phyloP scores from a whole-genome alignment of 2,888 invertebrate genomes.

The Acanthacorydalis orientalis region DNA sequence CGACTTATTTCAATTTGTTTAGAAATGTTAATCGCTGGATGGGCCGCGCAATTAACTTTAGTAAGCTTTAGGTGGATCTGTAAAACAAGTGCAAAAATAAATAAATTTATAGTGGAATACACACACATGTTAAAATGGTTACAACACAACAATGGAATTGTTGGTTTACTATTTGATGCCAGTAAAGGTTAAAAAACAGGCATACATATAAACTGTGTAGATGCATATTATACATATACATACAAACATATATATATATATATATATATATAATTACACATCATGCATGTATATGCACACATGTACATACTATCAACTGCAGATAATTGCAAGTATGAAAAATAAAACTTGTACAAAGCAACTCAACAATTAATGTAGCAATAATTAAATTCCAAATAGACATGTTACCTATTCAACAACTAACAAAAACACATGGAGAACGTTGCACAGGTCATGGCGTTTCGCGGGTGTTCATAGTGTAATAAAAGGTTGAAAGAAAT shows the following conservation, averaged over 20 bases:
- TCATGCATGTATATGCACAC: too few relatives aligned
- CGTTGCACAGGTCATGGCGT: constrained; percentile 1
- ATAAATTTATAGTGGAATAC: too few relatives aligned
- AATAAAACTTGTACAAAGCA: not conserved
- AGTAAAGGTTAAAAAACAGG: too few relatives aligned
- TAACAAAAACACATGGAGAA: constrained; percentile 4
- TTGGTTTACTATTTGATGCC: too few relatives aligned
- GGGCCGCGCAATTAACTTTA: constrained; percentile 9
- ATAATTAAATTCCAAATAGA: not conserved
- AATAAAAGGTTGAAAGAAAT: too few relatives aligned
- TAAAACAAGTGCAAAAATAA: not conserved
- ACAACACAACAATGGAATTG: too few relatives aligned
- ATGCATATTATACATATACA: too few relatives aligned
- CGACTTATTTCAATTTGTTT: not conserved
- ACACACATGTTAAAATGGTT: too few relatives aligned
- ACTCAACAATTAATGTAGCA: not conserved
- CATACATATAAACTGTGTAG: too few relatives aligned
- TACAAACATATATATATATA: too few relatives aligned
- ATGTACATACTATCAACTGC: not conserved
- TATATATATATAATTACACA: too few relatives aligned
- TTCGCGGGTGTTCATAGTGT: constrained; percentile 3
- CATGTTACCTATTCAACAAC: not conserved
- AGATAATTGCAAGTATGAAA: not conserved
- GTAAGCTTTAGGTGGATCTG: constrained; percentile 7
- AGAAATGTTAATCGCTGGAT: constrained; percentile 9